A percentile compares a stretch with the other conserved stretches of the same genome.
Conservation (phyloP, 1,140 invertebrate species). For the Sycobia sp. region DNA sequence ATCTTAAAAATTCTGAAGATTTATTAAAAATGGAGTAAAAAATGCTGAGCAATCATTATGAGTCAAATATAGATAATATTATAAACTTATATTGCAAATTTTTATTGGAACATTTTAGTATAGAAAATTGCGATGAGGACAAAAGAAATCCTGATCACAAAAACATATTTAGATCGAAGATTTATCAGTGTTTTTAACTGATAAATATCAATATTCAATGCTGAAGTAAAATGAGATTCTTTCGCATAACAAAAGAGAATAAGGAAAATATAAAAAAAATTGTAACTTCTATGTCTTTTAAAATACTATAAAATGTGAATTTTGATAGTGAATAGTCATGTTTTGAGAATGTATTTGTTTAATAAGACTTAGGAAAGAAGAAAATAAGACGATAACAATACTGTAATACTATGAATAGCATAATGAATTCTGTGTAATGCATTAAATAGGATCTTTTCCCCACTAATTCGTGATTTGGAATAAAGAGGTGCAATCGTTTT, state of each 20-base stretch:
- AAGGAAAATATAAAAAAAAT: slow-evolving; percentile 13
- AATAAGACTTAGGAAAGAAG: slow-evolving; percentile 11
- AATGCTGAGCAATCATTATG: slow-evolving; percentile 4
- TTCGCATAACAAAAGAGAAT: slow-evolving; percentile 30
- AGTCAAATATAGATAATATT: slow-evolving; percentile 3
- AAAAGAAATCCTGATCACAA: slow-evolving; percentile 30
- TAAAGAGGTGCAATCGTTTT: slow-evolving; percentile 20
- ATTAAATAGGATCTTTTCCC: slow-evolving; percentile 9
- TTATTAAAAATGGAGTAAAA: slow-evolving; percentile 10
- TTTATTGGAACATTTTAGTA: slow-evolving; percentile 19
- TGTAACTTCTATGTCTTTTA: slow-evolving; percentile 11
- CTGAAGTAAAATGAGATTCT: slow-evolving; percentile 22
- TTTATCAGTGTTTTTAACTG: slow-evolving; percentile 21
- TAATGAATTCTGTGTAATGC: slow-evolving; percentile 23
- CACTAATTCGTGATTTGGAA: slow-evolving; percentile 10
- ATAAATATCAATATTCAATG: slow-evolving; percentile 21
- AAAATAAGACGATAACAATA: slow-evolving; percentile 9
- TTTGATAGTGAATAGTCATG: slow-evolving; percentile 13
- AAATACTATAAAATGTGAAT: slow-evolving; percentile 20
- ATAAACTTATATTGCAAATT: slow-evolving; percentile 17
- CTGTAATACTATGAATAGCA: slow-evolving; percentile 12
- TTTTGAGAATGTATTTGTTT: slow-evolving; percentile 17
- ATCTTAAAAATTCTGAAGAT: too few relatives aligned
- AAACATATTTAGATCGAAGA: slow-evolving; percentile 27
- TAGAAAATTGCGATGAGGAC: slow-evolving; percentile 21